These are phyloP conservation scores for Cheilosia variabilis DNA, from an alignment of 2,888 invertebrate genomes.

Conservation along the genomic window DNA sequence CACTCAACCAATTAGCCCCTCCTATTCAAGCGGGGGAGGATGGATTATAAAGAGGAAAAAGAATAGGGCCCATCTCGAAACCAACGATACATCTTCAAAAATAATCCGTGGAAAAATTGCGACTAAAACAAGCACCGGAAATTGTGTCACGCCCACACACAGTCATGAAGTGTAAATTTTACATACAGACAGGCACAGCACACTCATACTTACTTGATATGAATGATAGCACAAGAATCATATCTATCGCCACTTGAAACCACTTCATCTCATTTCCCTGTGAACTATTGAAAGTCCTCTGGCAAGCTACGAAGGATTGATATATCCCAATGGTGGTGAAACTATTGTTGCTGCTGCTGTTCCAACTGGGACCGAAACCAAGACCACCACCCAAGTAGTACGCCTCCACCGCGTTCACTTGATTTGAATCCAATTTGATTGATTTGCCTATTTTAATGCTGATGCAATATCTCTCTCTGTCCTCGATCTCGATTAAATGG, in stretches of 20 bases:
- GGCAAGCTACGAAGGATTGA: constrained; percentile 74
- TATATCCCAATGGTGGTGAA: constrained; percentile 69
- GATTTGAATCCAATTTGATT: constrained; percentile 75
- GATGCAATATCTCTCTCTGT: constrained; percentile 60
- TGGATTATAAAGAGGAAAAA: not conserved
- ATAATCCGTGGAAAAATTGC: constrained; percentile 1
- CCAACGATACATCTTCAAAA: constrained; percentile 32
- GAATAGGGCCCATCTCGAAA: not conserved
- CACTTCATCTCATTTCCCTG: constrained; percentile 84
- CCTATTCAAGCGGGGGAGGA: not conserved
- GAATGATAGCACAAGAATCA: constrained; percentile 84
- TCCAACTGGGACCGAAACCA: constrained; percentile 49
- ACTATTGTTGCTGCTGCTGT: constrained; percentile 40
- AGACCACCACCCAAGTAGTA: constrained; percentile 62
- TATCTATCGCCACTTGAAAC: constrained; percentile 84
- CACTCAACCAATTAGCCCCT: constrained; percentile 65
- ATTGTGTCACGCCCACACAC: not conserved
- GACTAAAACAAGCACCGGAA: constrained; percentile 48
- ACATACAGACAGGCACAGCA: not conserved
- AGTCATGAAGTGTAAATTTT: constrained; percentile 5
- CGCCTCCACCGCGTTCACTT: constrained; percentile 69
- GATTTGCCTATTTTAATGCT: constrained; percentile 69
- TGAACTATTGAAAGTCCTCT: constrained; percentile 79
- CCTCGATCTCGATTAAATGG: constrained; percentile 43
- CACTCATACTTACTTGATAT: constrained; percentile 82